Evolutionary conservation across 2,888 invertebrate genomes (phyloP), one percentile per base, ranked within the genome.

Genomic region (Hipparchia sbordonii): DNA sequence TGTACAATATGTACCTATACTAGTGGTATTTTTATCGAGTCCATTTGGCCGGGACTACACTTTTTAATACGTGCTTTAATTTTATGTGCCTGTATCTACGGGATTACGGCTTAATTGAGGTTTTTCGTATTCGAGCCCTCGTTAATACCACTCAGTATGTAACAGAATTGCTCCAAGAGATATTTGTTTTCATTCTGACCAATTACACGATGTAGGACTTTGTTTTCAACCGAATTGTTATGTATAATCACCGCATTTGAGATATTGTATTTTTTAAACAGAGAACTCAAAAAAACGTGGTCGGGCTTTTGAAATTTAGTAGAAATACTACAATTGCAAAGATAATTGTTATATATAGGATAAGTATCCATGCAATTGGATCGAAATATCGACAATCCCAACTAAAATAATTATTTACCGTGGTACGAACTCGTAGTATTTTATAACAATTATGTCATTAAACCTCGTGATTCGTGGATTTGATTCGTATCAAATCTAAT

Each of bases 11-110:
- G 7, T 86, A 23, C 23, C 23, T 23, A 23, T 23, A 23, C 23
- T 23, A 89, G 88, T 33, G 62, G 84, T 86, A 82, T 84, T 85
- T 90, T 90, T 89, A 90, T 88, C 83, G 87, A 85, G 84, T 85
- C 86, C 89, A 90, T 92, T 92, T 90, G 91, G 89, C 89, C 82
- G 82, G 83, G 84, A 85, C 87, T 87, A 84, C 86, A 88, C 87
- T 90, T 91, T 92, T 91, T 91, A 90, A 91, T 89, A 90, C 88
- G 85, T 89, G 83, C 87, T 92, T 92, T 87, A 90, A 88, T 90
- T 90, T 92, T 88, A 92, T 89, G 88, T 87, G 87, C 87, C 84
- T 85, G 87, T 89, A 89, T 89, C 87, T 87, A 84, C 78, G 80
- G 82, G 83, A 85, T 89, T 89, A 87, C 83, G 82, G 83, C 85